These are phyloP conservation scores for Salmo trutta DNA, from an alignment of 2,797 vertebrate species.

Conservation along the genomic window DNA sequence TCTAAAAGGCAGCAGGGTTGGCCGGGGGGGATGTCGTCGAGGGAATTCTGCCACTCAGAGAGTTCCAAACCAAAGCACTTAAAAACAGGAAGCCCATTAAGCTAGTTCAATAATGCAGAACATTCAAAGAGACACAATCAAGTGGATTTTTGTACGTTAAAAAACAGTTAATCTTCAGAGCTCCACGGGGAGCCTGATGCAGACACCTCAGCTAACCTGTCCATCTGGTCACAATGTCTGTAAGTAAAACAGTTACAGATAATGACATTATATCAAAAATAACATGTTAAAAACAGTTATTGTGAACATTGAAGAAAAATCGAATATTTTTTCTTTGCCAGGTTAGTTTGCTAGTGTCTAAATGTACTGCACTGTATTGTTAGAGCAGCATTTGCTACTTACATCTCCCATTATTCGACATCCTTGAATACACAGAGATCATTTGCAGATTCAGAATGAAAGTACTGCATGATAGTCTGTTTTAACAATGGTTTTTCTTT, in stretches of 20 bases:
- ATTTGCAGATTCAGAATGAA: not conserved
- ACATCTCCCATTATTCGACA: not conserved
- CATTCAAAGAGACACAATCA: not conserved
- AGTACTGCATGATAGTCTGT: not conserved
- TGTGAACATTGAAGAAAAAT: not conserved
- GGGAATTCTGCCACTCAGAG: not conserved
- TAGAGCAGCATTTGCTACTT: not conserved
- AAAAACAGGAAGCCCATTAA: slow-evolving; percentile 14
- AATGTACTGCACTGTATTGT: not conserved
- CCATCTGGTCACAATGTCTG: not conserved
- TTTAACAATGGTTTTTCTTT: not conserved
- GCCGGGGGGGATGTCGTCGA: not conserved
- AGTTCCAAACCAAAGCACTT: not conserved
- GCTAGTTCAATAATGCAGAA: slow-evolving; percentile 27
- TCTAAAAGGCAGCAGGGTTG: not conserved
- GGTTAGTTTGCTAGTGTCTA: not conserved
- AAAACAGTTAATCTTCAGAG: not conserved
- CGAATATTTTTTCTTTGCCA: not conserved
- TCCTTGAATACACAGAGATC: not conserved
- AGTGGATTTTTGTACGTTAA: not conserved
- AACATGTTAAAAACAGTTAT: not conserved
- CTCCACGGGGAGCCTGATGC: not conserved
- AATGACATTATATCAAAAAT: not conserved
- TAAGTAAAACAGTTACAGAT: not conserved
- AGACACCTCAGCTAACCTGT: too few species aligned